Evolutionary conservation across 1,140 invertebrate species (phyloP).

Genomic region (Lithobius niger): DNA sequence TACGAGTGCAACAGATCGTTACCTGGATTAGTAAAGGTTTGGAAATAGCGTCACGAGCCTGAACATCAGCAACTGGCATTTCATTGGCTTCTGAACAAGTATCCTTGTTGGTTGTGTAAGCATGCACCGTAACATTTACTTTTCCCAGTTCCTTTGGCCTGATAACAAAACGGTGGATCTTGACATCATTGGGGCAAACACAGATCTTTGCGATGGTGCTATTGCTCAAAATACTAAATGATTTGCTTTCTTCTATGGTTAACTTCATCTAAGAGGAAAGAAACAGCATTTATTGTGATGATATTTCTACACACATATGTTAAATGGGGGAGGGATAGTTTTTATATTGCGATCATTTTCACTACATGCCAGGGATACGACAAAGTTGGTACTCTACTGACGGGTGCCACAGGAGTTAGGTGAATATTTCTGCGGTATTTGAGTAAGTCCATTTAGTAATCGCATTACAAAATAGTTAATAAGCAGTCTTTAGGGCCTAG

Average conservation of each 20-base stretch:
- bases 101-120: neutral
- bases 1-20: no score
- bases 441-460: no score
- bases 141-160: neutral
- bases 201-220: neutral
- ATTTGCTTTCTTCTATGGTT: neutral
- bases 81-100: neutral
- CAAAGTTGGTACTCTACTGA: no score
- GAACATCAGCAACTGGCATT: neutral
- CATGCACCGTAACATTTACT: neutral
- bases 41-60: neutral
- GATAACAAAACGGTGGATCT: neutral
- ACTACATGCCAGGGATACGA: no score
- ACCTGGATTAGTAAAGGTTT: neutral
- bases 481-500: no score
- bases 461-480: no score
- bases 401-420: no score
- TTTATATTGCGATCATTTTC: no score
- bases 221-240: neutral
- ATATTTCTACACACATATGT: no score
- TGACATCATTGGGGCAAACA: neutral
- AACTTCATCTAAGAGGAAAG: neutral
- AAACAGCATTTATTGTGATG: no score
- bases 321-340: no score
- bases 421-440: no score